Percentiles rank a stretch among this genome's conserved stretches.
These are phyloP conservation scores for Rhinogobius similis DNA, from an alignment of 2,113 vertebrate genomes.

Conservation along the genomic window DNA sequence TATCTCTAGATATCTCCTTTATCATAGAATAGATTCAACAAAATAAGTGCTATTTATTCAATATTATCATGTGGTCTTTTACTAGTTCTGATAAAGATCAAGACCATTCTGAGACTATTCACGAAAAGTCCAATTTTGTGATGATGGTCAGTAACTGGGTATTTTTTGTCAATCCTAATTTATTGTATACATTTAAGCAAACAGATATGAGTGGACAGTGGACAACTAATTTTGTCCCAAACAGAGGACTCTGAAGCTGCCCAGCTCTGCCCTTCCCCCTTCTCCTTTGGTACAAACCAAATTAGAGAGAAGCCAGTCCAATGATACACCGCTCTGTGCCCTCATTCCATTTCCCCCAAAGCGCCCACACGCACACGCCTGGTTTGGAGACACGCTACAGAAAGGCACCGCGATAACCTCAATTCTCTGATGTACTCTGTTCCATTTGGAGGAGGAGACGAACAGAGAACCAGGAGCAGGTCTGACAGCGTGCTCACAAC, in stretches of 20 bases:
- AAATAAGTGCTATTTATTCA: no score
- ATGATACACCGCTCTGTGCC: constrained; percentile 39
- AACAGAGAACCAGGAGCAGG: constrained; percentile 26
- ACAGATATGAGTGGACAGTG: background rate
- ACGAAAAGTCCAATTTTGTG: background rate
- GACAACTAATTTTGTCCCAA: constrained; percentile 6
- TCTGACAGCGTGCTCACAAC: constrained; percentile 7
- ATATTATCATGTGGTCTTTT: no score
- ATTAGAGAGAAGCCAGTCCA: constrained; percentile 43
- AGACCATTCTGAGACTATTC: background rate
- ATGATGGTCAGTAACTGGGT: no score
- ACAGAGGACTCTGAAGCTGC: constrained; percentile 35
- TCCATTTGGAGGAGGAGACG: constrained; percentile 7
- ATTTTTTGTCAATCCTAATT: no score
- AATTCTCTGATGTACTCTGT: constrained; percentile 24
- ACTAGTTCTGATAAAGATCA: no score
- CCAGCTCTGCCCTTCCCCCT: constrained; percentile 43
- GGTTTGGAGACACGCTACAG: constrained; percentile 24
- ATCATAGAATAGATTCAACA: no score
- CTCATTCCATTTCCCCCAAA: constrained; percentile 40
- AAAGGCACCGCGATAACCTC: constrained; percentile 22
- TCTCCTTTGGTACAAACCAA: constrained; percentile 38
- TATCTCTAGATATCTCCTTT: no score
- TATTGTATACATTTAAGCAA: background rate
- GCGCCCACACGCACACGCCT: constrained; percentile 10